A percentile compares a stretch with the other conserved stretches of the same genome.
These are phyloP conservation scores for Harpagifer antarcticus DNA, from an alignment of 2,797 vertebrate genomes.

Conservation along the genomic window DNA sequence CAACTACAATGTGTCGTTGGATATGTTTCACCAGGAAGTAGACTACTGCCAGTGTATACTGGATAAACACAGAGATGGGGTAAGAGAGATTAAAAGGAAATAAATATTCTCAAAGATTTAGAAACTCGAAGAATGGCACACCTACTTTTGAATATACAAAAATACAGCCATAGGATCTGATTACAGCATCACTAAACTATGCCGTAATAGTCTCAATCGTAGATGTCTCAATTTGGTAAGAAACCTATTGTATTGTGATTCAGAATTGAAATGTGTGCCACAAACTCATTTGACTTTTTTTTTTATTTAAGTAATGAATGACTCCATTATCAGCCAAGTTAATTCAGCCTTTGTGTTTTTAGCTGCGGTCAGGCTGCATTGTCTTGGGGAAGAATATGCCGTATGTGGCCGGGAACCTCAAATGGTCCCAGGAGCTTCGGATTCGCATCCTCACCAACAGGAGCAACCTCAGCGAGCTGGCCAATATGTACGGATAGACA, in stretches of 20 bases:
- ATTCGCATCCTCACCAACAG: conserved; percentile 80
- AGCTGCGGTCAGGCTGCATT: conserved; percentile 76
- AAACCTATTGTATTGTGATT: not conserved
- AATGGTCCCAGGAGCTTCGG: conserved; percentile 84
- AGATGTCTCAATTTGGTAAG: not conserved
- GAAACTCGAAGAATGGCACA: not conserved
- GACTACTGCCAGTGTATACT: conserved; percentile 80
- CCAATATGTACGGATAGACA: conserved; percentile 73
- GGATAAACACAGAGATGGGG: conserved; percentile 83
- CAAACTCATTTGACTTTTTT: not conserved
- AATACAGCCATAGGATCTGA: not conserved
- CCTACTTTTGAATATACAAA: not conserved
- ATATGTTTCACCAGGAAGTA: conserved; percentile 85
- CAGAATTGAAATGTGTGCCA: not conserved
- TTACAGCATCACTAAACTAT: not conserved
- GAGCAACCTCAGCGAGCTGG: conserved; percentile 78
- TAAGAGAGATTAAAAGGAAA: conserved; percentile 41
- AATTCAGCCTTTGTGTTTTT: conserved; percentile 52
- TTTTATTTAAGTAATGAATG: not conserved
- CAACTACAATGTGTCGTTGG: conserved; percentile 81
- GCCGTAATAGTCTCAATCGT: not conserved
- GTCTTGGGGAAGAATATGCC: conserved; percentile 85
- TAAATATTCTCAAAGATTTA: not conserved
- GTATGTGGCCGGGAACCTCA: conserved; percentile 84
- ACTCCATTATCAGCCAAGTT: not conserved